phyloP scores from a whole-genome alignment of 2,888 invertebrate species.

The Alsophila aescularia region DNA sequence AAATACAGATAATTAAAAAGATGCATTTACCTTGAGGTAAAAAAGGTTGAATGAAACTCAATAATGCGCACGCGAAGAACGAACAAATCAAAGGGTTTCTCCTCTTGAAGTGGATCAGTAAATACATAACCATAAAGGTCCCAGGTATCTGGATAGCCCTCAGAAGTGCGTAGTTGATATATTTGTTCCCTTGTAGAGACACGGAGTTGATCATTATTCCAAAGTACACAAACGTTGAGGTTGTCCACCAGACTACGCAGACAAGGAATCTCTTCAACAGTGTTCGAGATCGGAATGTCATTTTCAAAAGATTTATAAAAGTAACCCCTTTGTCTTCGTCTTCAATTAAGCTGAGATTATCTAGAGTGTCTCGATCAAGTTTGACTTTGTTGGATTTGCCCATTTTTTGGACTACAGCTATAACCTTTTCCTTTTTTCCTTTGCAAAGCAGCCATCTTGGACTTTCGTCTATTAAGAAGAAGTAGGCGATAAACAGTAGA shows the following conservation, averaged over 20 bases:
- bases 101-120: slow-evolving; percentile 82
- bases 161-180: slow-evolving; percentile 88
- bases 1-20: background rate
- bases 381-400: slow-evolving; percentile 75
- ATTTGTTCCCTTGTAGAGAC: slow-evolving; percentile 89
- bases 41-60: slow-evolving; percentile 86
- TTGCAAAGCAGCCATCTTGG: slow-evolving; percentile 92
- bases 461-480: slow-evolving; percentile 88
- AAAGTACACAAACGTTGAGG: slow-evolving; percentile 91
- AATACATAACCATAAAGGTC: slow-evolving; percentile 77
- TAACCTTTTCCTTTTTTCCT: slow-evolving; percentile 86
- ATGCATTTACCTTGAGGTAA: slow-evolving; percentile 76
- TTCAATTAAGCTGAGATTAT: slow-evolving; percentile 44
- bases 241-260: slow-evolving; percentile 79
- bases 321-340: slow-evolving; percentile 49
- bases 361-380: slow-evolving; percentile 54
- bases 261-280: slow-evolving; percentile 66
- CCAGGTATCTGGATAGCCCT: slow-evolving; percentile 85
- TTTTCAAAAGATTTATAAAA: slow-evolving; percentile 53
- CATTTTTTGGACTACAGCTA: slow-evolving; percentile 85
- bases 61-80: slow-evolving; percentile 81
- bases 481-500: slow-evolving; percentile 86
- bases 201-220: slow-evolving; percentile 91
- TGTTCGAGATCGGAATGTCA: slow-evolving; percentile 61
- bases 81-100: slow-evolving; percentile 82